A percentile compares a stretch with the other conserved stretches of the same genome.
phyloP scores from a whole-genome alignment of 2,113 vertebrate genomes.

The Syrrhaptes paradoxus region DNA sequence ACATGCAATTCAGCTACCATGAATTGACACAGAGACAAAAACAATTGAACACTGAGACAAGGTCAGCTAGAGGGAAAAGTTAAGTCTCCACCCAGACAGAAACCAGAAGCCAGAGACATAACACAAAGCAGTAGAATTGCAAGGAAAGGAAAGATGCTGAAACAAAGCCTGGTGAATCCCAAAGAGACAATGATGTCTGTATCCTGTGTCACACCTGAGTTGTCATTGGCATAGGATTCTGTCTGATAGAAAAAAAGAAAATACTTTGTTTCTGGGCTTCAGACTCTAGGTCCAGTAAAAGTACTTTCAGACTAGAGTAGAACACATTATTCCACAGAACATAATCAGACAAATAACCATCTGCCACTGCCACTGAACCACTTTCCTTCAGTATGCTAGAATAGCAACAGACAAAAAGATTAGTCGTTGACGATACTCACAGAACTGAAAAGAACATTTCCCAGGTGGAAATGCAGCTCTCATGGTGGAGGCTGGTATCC shows the following conservation, averaged over 20 bases:
- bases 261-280: neutral
- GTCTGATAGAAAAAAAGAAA: neutral
- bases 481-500: neutral
- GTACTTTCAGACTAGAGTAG: rapidly evolving
- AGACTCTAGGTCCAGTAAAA: neutral
- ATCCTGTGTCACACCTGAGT: neutral
- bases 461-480: neutral
- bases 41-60: neutral
- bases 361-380: rapidly evolving
- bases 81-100: neutral
- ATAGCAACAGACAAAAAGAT: neutral
- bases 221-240: neutral
- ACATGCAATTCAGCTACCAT: neutral
- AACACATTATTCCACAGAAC: neutral
- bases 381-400: neutral
- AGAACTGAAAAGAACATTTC: neutral
- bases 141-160: neutral
- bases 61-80: neutral
- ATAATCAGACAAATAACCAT: neutral
- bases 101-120: neutral
- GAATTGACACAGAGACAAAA: neutral
- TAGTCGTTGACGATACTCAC: too few species aligned
- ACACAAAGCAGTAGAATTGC: neutral
- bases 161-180: neutral
- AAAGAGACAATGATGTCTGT: neutral